Percentiles rank a stretch among this genome's conserved stretches.
These are phyloP conservation scores for Ctena decussata DNA, from an alignment of 2,888 invertebrate genomes.

Conservation along the genomic window DNA sequence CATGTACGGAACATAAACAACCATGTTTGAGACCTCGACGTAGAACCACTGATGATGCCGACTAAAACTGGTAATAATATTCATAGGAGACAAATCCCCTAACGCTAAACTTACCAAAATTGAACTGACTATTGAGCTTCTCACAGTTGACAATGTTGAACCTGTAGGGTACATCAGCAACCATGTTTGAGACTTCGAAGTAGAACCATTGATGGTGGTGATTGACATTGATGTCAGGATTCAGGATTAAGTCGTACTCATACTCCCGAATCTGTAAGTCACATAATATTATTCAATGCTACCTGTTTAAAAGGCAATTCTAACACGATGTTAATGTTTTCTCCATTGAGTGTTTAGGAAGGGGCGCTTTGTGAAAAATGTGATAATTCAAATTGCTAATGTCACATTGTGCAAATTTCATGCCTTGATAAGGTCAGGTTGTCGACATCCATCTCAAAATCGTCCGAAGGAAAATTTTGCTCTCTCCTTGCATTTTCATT, in stretches of 20 bases:
- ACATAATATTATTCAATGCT: too few relatives aligned
- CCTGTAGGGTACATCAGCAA: slow-evolving; percentile 90
- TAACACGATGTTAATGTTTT: too few relatives aligned
- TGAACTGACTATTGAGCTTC: slow-evolving; percentile 95
- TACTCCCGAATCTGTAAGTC: slow-evolving; percentile 90
- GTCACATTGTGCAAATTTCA: too few relatives aligned
- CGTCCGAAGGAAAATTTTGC: too few relatives aligned
- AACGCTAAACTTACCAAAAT: slow-evolving; percentile 90
- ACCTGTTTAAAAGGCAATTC: too few relatives aligned
- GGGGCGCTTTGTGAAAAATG: too few relatives aligned
- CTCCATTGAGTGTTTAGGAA: too few relatives aligned
- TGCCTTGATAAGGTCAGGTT: too few relatives aligned
- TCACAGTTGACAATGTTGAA: slow-evolving; percentile 96
- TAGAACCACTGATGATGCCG: slow-evolving; percentile 96
- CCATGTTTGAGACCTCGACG: slow-evolving; percentile 94
- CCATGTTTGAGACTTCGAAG: slow-evolving; percentile 94
- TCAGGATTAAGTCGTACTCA: slow-evolving; percentile 94
- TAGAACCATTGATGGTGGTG: slow-evolving; percentile 96
- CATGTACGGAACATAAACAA: slow-evolving; percentile 90
- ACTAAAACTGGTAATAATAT: slow-evolving; percentile 93
- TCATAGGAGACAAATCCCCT: too few relatives aligned
- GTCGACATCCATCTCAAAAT: too few relatives aligned
- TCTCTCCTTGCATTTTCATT: too few relatives aligned
- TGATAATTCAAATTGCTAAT: too few relatives aligned
- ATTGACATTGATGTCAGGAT: slow-evolving; percentile 93